These are phyloP conservation scores for Mugil cephalus DNA, from an alignment of 2,113 vertebrate genomes.

Conservation along the genomic window DNA sequence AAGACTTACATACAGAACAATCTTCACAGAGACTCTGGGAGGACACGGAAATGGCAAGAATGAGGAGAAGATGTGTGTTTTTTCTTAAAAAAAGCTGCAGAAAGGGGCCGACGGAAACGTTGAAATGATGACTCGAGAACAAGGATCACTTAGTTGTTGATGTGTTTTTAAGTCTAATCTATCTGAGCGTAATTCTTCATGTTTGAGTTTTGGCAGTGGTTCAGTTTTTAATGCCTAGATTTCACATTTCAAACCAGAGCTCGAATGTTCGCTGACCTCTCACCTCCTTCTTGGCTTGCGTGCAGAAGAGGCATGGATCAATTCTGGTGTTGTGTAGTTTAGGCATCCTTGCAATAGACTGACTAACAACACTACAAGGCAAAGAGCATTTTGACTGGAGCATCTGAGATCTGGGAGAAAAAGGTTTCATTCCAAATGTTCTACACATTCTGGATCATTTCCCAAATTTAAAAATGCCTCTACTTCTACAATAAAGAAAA, in stretches of 20 bases:
- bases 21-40: conserved; percentile 29
- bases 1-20: conserved; percentile 53
- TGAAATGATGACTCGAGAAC: conserved; percentile 42
- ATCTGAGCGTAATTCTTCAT: conserved; percentile 12
- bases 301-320: not conserved
- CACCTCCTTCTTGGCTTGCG: not conserved
- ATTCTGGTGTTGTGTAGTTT: not conserved
- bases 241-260: not conserved
- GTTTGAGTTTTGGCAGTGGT: conserved; percentile 59
- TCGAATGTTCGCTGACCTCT: conserved; percentile 6
- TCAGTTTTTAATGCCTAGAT: conserved; percentile 14
- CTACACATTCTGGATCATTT: not conserved
- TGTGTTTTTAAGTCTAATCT: conserved; percentile 7
- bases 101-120: not conserved
- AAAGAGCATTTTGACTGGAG: conserved; percentile 28
- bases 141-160: conserved; percentile 35
- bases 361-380: conserved; percentile 35
- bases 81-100: not conserved
- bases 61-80: not conserved
- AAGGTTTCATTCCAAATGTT: conserved; percentile 30
- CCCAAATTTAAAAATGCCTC: conserved; percentile 7
- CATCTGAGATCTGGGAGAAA: no score
- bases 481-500: not conserved
- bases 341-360: conserved; percentile 8
- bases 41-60: conserved; percentile 24